Evolutionary conservation across 2,797 vertebrate genomes (phyloP).

Genomic region (Hypotaenidia philippensis): DNA sequence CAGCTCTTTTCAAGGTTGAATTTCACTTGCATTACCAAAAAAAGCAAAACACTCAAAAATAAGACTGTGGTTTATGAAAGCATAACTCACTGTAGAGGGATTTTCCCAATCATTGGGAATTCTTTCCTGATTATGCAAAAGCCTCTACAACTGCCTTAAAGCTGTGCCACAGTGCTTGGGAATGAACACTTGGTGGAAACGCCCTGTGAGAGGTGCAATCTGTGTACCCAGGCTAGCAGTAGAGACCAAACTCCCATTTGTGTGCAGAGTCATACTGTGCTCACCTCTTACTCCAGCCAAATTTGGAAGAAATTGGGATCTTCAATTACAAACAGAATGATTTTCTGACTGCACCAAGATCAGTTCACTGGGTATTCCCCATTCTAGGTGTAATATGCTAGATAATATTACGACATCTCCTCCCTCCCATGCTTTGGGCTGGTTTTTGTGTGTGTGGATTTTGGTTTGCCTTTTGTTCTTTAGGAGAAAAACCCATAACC

Average conservation of each 20-base stretch:
- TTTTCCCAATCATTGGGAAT: not conserved
- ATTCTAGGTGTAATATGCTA: not conserved
- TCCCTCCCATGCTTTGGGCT: not conserved
- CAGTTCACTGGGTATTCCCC: not conserved
- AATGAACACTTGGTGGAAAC: not conserved
- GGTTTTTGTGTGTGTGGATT: not conserved
- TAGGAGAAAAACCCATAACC: not conserved
- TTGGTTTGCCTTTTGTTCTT: not conserved
- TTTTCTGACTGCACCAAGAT: not conserved
- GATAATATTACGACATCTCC: not conserved
- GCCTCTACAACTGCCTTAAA: not conserved
- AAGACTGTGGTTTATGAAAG: not conserved
- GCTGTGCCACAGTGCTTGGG: not conserved
- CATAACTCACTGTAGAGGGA: not conserved
- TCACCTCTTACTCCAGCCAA: not conserved
- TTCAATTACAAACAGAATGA: not conserved
- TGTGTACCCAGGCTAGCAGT: not conserved
- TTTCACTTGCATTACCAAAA: conserved; percentile 14
- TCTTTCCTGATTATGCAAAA: not conserved
- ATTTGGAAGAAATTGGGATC: not conserved
- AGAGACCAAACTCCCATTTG: not conserved
- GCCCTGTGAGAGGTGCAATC: not conserved
- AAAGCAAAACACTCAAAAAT: not conserved
- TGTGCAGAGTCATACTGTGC: not conserved
- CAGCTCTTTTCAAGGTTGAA: not conserved